Evolutionary conservation across 2,888 invertebrate species (phyloP), one percentile per base, ranked within the genome.

Genomic region (Dendrolimus houi): DNA sequence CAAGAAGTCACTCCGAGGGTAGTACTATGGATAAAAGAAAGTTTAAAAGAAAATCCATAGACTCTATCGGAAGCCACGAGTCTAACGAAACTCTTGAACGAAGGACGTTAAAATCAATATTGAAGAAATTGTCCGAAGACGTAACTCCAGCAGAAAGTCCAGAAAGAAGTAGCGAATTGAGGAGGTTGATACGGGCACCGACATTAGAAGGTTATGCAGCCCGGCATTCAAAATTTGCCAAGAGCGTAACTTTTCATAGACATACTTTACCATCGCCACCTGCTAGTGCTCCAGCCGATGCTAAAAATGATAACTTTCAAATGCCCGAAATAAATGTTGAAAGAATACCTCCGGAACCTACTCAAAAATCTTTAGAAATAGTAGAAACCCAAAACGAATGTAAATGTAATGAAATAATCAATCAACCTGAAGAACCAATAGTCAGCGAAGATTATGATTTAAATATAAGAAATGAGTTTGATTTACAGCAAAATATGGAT

Each of bases 151-250:
- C 81, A 60, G 86, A 85, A 61, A 85, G 89, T 65, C 89, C 91
- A 7, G 87, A 88, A 63, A 86, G 86, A 64, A 86, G 74, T 64
- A 92, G 90, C 61, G 94, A 95, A 74, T 85, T 95, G 58, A 93
- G 92, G 68, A 94, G 92, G 74, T 85, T 97, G 61, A 94, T 96
- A 87, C 91, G 94, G 73, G 96, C 96, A 41, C 97, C 96, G 62
- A 97, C 96, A 60, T 90, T 97, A 69, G 96, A 96, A 92, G 97
- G 97, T 60, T 97, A 96, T 85, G 96, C 96, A 60, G 96, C 96
- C 56, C 92, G 97, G 75, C 96, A 96, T 86, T 95, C 95, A 64
- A 97, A 97, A 83, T 93, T 97, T 79, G 92, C 96, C 56, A 97
- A 97, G 91, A 96, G 96, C 84, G 96, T 97, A 64, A 96, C 96